A percentile compares a stretch with the other conserved stretches of the same genome.
Conservation (phyloP, 2,113 vertebrate genomes). For the Tragelaphus strepsiceros region DNA sequence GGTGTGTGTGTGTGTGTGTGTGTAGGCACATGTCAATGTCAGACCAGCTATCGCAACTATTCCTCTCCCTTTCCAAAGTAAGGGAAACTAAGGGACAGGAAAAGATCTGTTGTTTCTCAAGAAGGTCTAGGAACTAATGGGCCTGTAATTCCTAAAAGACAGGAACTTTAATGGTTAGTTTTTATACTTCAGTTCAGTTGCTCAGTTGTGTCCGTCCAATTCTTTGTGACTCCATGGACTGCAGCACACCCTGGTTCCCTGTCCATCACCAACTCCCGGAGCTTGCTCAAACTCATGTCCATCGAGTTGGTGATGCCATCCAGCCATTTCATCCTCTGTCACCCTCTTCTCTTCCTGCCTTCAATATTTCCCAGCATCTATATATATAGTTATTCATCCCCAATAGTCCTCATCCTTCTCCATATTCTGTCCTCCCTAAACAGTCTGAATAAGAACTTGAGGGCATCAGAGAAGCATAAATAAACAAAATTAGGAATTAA, state of each 20-base stretch:
- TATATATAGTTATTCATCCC: neutral
- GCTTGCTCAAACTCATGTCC: neutral
- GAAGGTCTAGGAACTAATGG: neutral
- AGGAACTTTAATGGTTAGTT: neutral
- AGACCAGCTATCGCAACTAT: neutral
- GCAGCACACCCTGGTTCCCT: accelerated
- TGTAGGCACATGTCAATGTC: neutral
- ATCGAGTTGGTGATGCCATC: neutral
- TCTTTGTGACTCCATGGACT: neutral
- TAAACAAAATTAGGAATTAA: neutral
- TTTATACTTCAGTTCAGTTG: neutral
- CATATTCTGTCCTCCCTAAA: neutral
- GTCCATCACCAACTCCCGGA: accelerated
- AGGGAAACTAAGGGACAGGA: neutral
- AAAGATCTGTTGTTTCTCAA: neutral
- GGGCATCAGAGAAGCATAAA: neutral
- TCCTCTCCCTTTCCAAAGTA: neutral
- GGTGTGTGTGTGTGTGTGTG: neutral
- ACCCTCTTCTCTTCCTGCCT: neutral
- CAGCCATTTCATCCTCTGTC: neutral
- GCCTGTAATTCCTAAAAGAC: neutral
- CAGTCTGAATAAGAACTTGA: neutral
- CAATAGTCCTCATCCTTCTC: neutral
- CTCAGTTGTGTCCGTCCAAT: accelerated
- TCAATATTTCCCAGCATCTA: neutral